Evolutionary conservation across 2,113 vertebrate species (phyloP).

Genomic region (Clarias magur): DNA sequence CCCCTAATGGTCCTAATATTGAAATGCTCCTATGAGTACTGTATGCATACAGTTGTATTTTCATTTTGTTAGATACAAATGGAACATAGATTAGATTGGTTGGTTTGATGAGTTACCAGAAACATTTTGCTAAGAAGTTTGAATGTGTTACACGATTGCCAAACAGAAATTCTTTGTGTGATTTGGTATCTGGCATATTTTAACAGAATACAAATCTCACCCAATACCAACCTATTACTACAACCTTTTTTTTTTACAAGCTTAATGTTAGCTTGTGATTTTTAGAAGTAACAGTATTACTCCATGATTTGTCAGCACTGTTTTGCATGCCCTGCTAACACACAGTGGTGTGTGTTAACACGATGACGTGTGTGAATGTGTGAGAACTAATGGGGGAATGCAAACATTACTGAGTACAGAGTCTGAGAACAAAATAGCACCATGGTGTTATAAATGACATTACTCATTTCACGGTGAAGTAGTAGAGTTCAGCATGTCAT

Average conservation of each 20-base stretch:
- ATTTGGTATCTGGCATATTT: background rate
- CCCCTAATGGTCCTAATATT: background rate
- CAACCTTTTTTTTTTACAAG: background rate
- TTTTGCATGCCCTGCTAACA: constrained; percentile 2
- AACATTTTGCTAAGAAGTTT: background rate
- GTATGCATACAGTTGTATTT: background rate
- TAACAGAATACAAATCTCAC: background rate
- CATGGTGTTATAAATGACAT: constrained; percentile 20
- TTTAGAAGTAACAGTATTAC: background rate
- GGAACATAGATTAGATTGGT: background rate
- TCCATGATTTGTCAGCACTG: background rate
- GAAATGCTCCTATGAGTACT: background rate
- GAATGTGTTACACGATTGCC: background rate
- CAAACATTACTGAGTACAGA: constrained; percentile 1
- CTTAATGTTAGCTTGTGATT: background rate
- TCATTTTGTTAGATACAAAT: background rate
- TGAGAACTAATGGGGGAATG: constrained; percentile 7
- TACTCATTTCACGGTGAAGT: constrained; percentile 10
- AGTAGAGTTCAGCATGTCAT: background rate
- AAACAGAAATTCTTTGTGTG: background rate
- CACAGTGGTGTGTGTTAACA: background rate
- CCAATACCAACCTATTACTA: background rate
- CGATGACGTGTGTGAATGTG: background rate
- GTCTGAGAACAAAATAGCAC: constrained; percentile 18
- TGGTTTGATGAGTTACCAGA: background rate